Conservation (phyloP, 2,797 vertebrate genomes). For the Microctenopoma stevenorrisi region DNA sequence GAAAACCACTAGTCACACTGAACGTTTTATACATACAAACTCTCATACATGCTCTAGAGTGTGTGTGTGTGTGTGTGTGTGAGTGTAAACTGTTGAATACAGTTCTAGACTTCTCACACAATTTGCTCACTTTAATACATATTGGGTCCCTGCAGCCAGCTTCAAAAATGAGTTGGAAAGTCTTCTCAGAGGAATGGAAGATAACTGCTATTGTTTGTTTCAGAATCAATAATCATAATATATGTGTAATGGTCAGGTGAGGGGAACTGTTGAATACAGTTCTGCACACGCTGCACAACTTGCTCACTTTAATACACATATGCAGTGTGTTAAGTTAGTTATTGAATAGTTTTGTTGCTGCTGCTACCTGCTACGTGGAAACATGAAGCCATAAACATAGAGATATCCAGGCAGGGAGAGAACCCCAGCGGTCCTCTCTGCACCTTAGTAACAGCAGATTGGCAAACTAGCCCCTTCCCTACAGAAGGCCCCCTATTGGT, state of each 20-base stretch:
- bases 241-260: constrained; percentile 1
- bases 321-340: constrained; percentile 8
- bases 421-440: constrained; percentile 67
- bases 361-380: constrained; percentile 36
- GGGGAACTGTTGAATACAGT: constrained; percentile 36
- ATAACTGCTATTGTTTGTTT: no score
- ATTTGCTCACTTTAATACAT: no score
- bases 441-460: constrained; percentile 87
- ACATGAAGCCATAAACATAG: constrained; percentile 16
- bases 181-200: constrained; percentile 1
- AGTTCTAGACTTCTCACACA: no score
- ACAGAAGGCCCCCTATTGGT: constrained; percentile 82
- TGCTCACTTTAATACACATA: constrained; percentile 25
- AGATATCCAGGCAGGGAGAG: constrained; percentile 40
- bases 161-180: neutral
- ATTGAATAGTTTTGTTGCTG: constrained; percentile 18
- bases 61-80: neutral
- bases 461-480: constrained; percentile 79
- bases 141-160: neutral
- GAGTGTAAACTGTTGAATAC: no score
- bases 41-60: constrained; percentile 2
- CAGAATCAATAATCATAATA: neutral
- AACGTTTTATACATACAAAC: constrained; percentile 11
- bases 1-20: constrained; percentile 27
- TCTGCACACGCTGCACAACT: constrained; percentile 4